phyloP scores from a whole-genome alignment of 2,888 invertebrate species.

The Conchocele bisecta region DNA sequence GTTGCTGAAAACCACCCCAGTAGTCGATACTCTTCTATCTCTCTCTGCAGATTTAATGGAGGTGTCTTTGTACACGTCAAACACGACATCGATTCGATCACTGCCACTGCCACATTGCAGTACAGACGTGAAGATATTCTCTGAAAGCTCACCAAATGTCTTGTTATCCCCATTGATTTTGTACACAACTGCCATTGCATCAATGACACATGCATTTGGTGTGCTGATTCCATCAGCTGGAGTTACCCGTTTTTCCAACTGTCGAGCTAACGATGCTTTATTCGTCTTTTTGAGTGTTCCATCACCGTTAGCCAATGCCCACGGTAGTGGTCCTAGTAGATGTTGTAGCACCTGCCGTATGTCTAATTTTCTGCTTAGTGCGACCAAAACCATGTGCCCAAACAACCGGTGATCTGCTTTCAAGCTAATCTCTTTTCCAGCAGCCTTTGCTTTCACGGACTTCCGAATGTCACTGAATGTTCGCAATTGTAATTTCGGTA shows the following conservation, averaged over 20 bases:
- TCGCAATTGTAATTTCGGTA: slow-evolving; percentile 49
- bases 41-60: slow-evolving; percentile 51
- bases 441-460: neutral
- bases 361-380: slow-evolving; percentile 26
- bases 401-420: slow-evolving; percentile 33
- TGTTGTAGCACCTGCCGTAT: slow-evolving; percentile 42
- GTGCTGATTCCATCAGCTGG: slow-evolving; percentile 28
- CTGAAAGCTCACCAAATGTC: slow-evolving; percentile 38
- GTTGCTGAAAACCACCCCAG: neutral
- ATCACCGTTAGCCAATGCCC: slow-evolving; percentile 47
- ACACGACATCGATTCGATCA: slow-evolving; percentile 44
- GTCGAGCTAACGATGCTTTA: slow-evolving; percentile 33
- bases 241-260: slow-evolving; percentile 26
- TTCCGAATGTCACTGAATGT: slow-evolving; percentile 28
- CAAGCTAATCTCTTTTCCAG: slow-evolving; percentile 28
- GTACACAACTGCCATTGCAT: slow-evolving; percentile 46
- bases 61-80: slow-evolving; percentile 41
- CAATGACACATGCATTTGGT: slow-evolving; percentile 29
- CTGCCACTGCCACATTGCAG: slow-evolving; percentile 24
- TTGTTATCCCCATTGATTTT: slow-evolving; percentile 26
- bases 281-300: slow-evolving; percentile 44
- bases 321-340: slow-evolving; percentile 41
- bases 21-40: slow-evolving; percentile 11
- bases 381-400: slow-evolving; percentile 39
- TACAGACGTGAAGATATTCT: slow-evolving; percentile 14